Evolutionary conservation across 1,140 invertebrate species (phyloP).

Genomic region (Aphelenchoides fujianensis): DNA sequence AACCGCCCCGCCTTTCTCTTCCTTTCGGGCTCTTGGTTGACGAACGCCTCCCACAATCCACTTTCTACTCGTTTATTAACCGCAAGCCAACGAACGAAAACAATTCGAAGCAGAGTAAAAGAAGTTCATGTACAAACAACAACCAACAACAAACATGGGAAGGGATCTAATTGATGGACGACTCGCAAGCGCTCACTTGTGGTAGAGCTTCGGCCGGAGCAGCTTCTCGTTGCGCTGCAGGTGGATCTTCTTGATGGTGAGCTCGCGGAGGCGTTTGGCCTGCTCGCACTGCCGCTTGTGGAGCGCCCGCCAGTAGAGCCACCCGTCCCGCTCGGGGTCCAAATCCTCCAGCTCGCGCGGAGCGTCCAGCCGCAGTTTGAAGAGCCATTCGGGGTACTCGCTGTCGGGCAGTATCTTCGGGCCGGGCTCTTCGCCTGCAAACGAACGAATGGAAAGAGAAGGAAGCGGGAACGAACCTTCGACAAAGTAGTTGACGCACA

Average conservation of each 20-base stretch:
- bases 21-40: too few species aligned
- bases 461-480: constrained; percentile 32
- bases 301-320: constrained; percentile 36
- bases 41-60: too few species aligned
- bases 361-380: constrained; percentile 32
- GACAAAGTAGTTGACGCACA: constrained; percentile 37
- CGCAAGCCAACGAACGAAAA: too few species aligned
- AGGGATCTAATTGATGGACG: too few species aligned
- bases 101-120: too few species aligned
- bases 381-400: constrained; percentile 39
- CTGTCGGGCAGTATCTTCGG: constrained; percentile 33
- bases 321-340: constrained; percentile 38
- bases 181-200: too few species aligned
- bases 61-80: too few species aligned
- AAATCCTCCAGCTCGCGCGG: constrained; percentile 32
- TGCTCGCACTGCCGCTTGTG: constrained; percentile 30
- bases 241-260: constrained; percentile 22
- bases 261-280: constrained; percentile 17
- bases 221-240: background rate
- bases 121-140: too few species aligned
- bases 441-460: background rate
- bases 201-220: background rate
- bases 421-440: constrained; percentile 33
- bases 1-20: too few species aligned
- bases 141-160: too few species aligned